Evolutionary conservation across 2,113 vertebrate genomes (phyloP).

Genomic region (Chaetorhynchus papuensis): DNA sequence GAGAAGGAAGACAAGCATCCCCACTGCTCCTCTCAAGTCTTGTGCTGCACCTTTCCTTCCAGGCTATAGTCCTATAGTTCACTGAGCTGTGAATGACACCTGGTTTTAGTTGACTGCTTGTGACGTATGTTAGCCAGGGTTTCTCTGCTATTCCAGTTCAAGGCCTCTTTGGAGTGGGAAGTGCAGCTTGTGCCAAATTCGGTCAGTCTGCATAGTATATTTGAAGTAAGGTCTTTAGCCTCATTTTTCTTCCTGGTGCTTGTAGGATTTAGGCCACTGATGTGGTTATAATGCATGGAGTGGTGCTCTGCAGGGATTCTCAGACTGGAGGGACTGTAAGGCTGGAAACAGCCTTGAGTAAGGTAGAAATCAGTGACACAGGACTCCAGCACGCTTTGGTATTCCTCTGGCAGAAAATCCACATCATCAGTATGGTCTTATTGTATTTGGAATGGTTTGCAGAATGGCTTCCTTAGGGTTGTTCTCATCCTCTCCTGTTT

Average conservation of each 20-base stretch:
- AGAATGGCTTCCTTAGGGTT: not conserved
- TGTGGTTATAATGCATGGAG: not conserved
- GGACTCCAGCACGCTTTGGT: not conserved
- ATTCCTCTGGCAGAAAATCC: not conserved
- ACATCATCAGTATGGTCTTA: not conserved
- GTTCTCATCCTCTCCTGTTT: not conserved
- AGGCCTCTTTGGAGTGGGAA: not conserved
- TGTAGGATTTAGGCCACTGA: not conserved
- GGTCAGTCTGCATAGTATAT: not conserved
- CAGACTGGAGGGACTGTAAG: not conserved
- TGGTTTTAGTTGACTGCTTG: not conserved
- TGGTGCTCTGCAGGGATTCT: not conserved
- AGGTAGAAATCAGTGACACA: not conserved
- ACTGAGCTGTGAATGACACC: not conserved
- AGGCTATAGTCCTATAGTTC: not conserved
- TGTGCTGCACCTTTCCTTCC: not conserved
- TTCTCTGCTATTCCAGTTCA: not conserved
- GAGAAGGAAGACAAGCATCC: not conserved
- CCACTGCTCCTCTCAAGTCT: not conserved
- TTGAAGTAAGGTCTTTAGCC: not conserved
- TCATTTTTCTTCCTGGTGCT: not conserved
- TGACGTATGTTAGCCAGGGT: not conserved
- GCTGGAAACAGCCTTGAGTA: not conserved
- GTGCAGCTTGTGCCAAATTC: not conserved
- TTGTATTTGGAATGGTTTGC: not conserved